Evolutionary conservation across 2,888 invertebrate species (phyloP).

Genomic region (Antheraea yamamai): DNA sequence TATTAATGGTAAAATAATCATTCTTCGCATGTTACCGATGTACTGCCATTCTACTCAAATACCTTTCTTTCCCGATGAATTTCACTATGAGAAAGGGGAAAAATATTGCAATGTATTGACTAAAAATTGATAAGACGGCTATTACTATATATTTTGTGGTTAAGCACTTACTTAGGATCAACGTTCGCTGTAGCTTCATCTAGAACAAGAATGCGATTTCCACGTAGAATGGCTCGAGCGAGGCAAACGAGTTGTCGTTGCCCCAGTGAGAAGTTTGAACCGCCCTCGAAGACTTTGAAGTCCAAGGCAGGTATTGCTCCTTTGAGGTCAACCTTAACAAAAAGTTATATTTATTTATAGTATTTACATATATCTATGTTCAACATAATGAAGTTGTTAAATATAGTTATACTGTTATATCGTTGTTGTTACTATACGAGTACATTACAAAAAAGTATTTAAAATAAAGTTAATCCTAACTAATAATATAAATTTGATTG

Average conservation of each 20-base stretch:
- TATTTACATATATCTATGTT: no score
- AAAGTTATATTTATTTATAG: neutral
- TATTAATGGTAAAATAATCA: neutral
- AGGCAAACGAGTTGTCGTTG: slow-evolving; percentile 95
- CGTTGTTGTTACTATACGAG: no score
- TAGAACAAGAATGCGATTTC: slow-evolving; percentile 91
- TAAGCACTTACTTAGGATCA: slow-evolving; percentile 85
- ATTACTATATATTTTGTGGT: neutral
- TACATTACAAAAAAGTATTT: no score
- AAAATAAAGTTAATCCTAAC: no score
- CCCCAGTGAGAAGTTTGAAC: slow-evolving; percentile 93
- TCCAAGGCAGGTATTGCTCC: slow-evolving; percentile 85
- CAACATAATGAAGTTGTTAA: no score
- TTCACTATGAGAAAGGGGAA: neutral
- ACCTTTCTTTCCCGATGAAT: neutral
- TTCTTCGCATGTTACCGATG: neutral
- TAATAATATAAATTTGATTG: no score
- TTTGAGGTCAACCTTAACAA: slow-evolving; percentile 86
- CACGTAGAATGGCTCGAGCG: slow-evolving; percentile 92
- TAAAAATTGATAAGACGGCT: neutral
- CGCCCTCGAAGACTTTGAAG: slow-evolving; percentile 88
- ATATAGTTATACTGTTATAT: no score
- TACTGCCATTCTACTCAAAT: neutral
- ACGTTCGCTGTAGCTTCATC: slow-evolving; percentile 98
- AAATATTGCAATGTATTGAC: neutral